Evolutionary conservation across 2,888 invertebrate species (phyloP).

Genomic region (Polydrusus tereticollis): DNA sequence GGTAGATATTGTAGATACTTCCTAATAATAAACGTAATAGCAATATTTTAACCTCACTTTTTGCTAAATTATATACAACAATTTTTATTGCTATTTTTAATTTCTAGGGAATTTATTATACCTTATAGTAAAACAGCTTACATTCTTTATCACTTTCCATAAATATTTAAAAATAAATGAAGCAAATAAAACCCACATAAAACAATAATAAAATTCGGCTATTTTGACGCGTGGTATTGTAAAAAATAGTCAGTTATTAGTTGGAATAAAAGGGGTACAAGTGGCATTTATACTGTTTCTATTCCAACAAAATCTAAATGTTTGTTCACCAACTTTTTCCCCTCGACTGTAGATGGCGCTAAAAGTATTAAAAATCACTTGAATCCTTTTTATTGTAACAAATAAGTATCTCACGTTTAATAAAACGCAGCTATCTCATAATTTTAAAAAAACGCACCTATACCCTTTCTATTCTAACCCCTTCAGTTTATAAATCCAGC

Average conservation of each 20-base stretch:
- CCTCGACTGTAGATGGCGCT: slow-evolving; percentile 2
- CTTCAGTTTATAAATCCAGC: no score
- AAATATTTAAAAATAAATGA: no score
- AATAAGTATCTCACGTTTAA: neutral
- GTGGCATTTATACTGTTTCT: slow-evolving; percentile 8
- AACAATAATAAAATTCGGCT: neutral
- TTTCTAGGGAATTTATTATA: no score
- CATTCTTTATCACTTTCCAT: no score
- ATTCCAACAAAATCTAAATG: neutral
- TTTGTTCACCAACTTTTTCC: neutral
- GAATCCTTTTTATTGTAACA: slow-evolving; percentile 6
- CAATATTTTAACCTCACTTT: no score
- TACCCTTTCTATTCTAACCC: slow-evolving; percentile 29
- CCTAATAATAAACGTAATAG: no score
- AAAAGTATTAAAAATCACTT: slow-evolving; percentile 19
- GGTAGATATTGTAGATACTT: no score
- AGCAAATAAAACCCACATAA: no score
- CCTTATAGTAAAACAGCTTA: no score
- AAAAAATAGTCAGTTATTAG: neutral
- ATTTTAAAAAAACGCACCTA: slow-evolving; percentile 6
- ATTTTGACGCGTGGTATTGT: neutral
- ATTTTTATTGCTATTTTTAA: no score
- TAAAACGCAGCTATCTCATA: neutral
- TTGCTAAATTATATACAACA: no score
- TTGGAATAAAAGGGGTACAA: slow-evolving; percentile 18